Evolutionary conservation across 2,888 invertebrate species (phyloP).

Genomic region (Lydus trimaculatus): DNA sequence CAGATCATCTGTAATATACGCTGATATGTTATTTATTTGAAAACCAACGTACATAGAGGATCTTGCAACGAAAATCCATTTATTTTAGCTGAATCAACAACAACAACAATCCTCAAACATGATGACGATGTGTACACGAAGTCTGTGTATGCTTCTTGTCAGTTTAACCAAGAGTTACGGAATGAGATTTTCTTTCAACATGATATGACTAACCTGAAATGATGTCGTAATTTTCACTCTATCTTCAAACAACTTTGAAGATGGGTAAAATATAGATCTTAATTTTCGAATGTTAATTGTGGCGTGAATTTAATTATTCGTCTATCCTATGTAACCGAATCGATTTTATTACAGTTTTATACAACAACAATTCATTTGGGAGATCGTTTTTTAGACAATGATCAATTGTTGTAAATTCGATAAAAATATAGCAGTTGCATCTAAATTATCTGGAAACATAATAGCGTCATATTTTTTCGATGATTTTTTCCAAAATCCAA

Average conservation of each 20-base stretch:
- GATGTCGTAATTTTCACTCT: neutral
- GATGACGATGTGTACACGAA: neutral
- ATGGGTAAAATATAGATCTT: neutral
- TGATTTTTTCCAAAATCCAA: neutral
- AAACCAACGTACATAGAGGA: neutral
- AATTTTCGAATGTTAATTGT: neutral
- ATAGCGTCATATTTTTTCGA: neutral
- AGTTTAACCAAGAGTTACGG: neutral
- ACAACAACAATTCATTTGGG: neutral
- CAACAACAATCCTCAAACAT: neutral
- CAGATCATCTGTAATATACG: neutral
- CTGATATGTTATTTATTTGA: slow-evolving; percentile 5
- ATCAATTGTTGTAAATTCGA: too few species aligned
- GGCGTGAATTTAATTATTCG: neutral
- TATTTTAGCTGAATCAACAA: slow-evolving; percentile 9
- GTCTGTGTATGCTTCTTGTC: neutral
- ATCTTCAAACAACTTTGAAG: neutral
- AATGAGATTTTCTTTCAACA: neutral
- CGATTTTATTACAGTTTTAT: neutral
- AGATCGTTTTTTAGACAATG: neutral
- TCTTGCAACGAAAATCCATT: neutral
- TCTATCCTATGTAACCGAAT: neutral
- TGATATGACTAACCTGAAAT: neutral
- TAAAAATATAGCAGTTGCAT: too few species aligned
- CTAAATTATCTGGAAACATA: neutral